Evolutionary conservation across 2,113 vertebrate species (phyloP).

Genomic region (Arvicanthis niloticus): DNA sequence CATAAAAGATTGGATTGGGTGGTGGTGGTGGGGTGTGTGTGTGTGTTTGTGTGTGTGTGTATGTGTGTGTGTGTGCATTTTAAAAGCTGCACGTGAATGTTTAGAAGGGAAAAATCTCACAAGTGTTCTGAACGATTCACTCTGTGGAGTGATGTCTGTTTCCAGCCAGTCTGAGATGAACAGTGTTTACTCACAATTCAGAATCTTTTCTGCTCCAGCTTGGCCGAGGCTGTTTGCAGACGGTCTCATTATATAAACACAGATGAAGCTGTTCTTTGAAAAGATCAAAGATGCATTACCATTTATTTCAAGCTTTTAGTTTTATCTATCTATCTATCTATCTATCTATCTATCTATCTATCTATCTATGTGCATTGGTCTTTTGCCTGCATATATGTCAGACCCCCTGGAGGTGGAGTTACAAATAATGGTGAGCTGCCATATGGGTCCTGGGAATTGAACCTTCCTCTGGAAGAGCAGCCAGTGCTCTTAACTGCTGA

Average conservation of each 20-base stretch:
- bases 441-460: no score
- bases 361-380: no score
- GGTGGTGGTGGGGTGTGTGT: not conserved
- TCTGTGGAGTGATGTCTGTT: not conserved
- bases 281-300: slow-evolving; percentile 43
- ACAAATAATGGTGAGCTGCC: no score
- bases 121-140: not conserved
- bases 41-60: not conserved
- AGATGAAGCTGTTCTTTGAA: slow-evolving; percentile 53
- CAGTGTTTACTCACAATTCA: not conserved
- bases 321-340: not conserved
- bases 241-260: slow-evolving; percentile 17
- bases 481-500: no score
- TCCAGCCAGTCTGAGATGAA: slow-evolving; percentile 28
- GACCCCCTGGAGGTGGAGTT: no score
- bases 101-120: not conserved
- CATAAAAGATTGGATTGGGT: not conserved
- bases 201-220: not conserved
- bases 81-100: not conserved
- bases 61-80: not conserved
- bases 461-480: no score
- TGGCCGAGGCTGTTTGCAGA: slow-evolving; percentile 8
- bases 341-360: no score
- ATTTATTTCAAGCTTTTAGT: not conserved
- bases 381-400: no score